Evolutionary conservation across 2,797 vertebrate species (phyloP), one percentile per base, ranked within the genome.

Genomic region (Amphiprion clarkii): DNA sequence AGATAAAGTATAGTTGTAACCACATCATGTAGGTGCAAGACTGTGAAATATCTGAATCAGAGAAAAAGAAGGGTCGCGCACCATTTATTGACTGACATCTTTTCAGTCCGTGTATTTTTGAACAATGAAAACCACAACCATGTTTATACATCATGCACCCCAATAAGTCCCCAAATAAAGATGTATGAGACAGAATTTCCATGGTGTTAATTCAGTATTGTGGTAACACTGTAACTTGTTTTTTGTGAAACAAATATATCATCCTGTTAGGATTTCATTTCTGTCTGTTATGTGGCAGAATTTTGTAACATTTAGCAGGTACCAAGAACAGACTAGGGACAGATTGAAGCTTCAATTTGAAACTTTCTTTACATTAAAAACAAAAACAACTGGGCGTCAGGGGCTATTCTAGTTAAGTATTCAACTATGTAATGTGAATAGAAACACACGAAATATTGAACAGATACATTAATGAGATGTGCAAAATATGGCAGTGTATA

Each of bases 301-400:
- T 58, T 57, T 52, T 49, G 46, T 46, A 53, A 44, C 19, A 59
- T 44, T 66, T n/a, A 21, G 39, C 27, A 67, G 13, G 1, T 29
- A 10, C 31, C 11, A 49, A 27, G 4, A 71, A 7, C 40, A 59
- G 40, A 57, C 53, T 62, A 11, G 13, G 25, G 17, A 51, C 33
- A 25, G 33, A 78, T 46, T 65, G n/a, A 74, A 59, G 25, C 46
- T 66, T 36, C 6, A 67, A 33, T 33, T 48, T 42, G 40, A 31
- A 48, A 46, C 17, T 70, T 52, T 48, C 17, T 55, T 60, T 25
- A 48, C n/a, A 12, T 52, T 60, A 14, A 53, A 48, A 62, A 53
- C 19, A 54, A 53, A 71, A 42, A 58, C 33, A 59, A 23, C 23
- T 21, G 53, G 51, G 61, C n/a, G 51, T 64, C 61, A 64, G 29